phyloP scores from a whole-genome alignment of 2,888 invertebrate species.

The Nasonia oneida region DNA sequence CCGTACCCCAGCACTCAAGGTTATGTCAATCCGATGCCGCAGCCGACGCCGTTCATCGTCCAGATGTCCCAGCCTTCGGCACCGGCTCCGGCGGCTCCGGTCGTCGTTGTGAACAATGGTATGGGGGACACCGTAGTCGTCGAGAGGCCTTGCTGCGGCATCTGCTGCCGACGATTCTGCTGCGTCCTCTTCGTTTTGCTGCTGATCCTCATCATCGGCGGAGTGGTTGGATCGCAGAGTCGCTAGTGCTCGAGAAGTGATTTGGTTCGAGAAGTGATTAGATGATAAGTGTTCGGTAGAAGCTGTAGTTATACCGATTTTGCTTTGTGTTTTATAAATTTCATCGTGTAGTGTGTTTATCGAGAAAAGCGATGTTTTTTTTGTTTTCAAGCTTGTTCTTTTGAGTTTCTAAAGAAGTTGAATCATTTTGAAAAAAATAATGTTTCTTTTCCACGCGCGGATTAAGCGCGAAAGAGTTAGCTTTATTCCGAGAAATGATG shows the following conservation, averaged over 20 bases:
- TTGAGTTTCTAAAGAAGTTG: no score
- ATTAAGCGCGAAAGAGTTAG: background rate
- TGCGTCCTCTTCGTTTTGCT: background rate
- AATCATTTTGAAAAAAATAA: background rate
- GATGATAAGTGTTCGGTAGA: background rate
- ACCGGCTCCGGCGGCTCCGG: background rate
- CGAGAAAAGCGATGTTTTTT: no score
- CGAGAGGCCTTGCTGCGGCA: background rate
- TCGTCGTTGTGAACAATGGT: background rate
- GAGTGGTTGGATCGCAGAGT: background rate
- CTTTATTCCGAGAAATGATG: background rate
- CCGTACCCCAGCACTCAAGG: background rate
- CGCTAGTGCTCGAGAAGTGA: background rate
- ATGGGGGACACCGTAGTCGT: background rate
- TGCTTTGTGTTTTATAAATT: no score
- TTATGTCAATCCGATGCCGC: background rate
- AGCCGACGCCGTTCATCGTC: background rate
- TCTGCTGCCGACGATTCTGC: background rate
- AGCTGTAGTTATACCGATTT: background rate
- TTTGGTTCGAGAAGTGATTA: background rate
- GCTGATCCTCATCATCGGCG: background rate
- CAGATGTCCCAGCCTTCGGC: background rate
- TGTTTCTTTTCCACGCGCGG: background rate
- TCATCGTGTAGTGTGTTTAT: no score
- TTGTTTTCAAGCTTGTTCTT: no score